Evolutionary conservation across 2,888 invertebrate species (phyloP).

Genomic region (Aphodius sticticus): DNA sequence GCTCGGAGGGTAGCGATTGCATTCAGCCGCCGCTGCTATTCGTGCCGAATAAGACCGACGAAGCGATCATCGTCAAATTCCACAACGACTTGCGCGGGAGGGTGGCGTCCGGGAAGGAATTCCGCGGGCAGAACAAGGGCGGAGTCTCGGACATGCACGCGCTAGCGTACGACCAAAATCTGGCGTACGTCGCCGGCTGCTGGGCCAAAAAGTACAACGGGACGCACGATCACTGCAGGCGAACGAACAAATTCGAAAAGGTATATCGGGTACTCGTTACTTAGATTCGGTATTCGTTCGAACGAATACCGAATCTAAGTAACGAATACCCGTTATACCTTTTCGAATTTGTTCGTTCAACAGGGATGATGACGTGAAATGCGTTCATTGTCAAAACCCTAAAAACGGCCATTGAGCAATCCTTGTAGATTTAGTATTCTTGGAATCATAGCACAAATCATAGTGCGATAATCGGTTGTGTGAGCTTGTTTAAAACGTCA

Average conservation of each 20-base stretch:
- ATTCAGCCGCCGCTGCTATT: background rate
- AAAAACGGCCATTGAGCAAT: no score
- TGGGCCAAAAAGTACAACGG: slow-evolving; percentile 11
- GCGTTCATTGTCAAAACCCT: no score
- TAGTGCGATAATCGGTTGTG: no score
- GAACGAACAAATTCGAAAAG: background rate
- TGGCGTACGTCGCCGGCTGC: slow-evolving; percentile 18
- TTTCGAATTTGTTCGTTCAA: background rate
- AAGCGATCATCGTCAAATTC: background rate
- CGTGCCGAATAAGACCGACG: background rate
- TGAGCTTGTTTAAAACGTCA: no score
- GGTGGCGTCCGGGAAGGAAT: background rate
- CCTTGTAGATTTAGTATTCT: no score
- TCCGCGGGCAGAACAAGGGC: background rate
- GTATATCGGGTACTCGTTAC: background rate
- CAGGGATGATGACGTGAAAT: no score
- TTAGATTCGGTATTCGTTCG: background rate
- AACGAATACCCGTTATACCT: background rate
- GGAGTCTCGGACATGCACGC: slow-evolving; percentile 11
- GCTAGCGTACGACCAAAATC: slow-evolving; percentile 12
- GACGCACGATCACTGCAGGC: slow-evolving; percentile 6
- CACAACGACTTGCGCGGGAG: background rate
- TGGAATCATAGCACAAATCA: no score
- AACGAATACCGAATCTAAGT: background rate
- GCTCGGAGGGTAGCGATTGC: background rate